Evolutionary conservation across 1,140 invertebrate genomes (phyloP), one percentile per base, ranked within the genome.

Genomic region (Trachymyrmex septentrionalis): DNA sequence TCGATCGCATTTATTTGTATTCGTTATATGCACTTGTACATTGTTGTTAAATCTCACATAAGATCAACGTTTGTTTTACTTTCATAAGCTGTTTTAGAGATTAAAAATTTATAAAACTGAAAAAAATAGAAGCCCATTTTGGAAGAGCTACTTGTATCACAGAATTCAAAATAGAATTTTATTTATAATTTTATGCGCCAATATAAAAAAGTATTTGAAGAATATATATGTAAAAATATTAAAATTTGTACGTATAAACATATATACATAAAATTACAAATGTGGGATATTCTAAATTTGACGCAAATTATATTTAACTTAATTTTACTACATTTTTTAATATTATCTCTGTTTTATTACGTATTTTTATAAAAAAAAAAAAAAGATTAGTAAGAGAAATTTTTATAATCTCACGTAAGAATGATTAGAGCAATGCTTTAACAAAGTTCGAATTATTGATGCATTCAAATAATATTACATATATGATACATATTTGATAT

Each of bases 1-100:
- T 81, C 71, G 81, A 88, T 73, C 61, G 24, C 12, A 38, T 53
- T 89, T 67, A 38, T 64, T 44, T 44, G 27, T 12, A 4, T 19
- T 85, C 16, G 0, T 16, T 38, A 21, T 55, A 27, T 48, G 0
- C 21, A 34, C 30, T 9, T 48, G n/a, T 53, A 66, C 53, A 69
- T 21, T 34, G 53, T 61, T 34, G 24, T 2, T 34, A 24, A 76
- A 76, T 63, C 34, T 72, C 6, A 48, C 24, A n/a, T n/a, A 30
- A 72, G 21, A 64, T 10, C 12, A n/a, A 63, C 19, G 19, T 21
- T 78, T 53, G 2, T 50, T 78, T 78, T 10, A 78, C 10, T 66
- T 78, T 66, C 34, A 6, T 16, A 24, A 30, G 5, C 2, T 38
- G 5, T 66, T 78, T 3, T 50, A 16, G 9, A 76, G 10, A 73